phyloP scores from a whole-genome alignment of 2,113 vertebrate genomes.

The Hystrix brachyura region DNA sequence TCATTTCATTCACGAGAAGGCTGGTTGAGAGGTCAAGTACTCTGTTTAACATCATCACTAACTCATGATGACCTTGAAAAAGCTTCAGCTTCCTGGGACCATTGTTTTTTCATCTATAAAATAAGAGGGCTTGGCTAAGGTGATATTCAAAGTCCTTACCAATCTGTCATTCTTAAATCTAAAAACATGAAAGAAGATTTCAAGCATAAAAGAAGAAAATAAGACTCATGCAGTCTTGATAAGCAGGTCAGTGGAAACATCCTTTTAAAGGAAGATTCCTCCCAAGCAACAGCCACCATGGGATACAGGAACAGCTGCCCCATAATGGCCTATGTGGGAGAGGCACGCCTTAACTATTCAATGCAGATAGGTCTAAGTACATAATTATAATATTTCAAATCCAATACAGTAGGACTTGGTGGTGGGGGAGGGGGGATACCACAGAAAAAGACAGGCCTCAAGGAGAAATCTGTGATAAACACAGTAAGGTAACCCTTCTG shows the following conservation, averaged over 20 bases:
- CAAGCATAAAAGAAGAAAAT: conserved; percentile 49
- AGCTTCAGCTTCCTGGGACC: not conserved
- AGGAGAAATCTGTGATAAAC: not conserved
- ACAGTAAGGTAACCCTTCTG: not conserved
- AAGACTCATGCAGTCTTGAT: not conserved
- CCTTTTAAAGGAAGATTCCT: conserved; percentile 54
- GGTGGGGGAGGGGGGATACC: not conserved
- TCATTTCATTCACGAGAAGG: conserved; percentile 46
- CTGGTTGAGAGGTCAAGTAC: not conserved
- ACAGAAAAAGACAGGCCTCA: conserved; percentile 28
- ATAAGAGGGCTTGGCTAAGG: not conserved
- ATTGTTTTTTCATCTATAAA: not conserved
- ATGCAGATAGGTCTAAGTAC: not conserved
- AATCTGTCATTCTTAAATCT: conserved; percentile 18
- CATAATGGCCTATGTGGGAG: conserved; percentile 10
- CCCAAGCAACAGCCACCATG: not conserved
- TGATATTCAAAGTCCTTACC: not conserved
- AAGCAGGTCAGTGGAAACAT: conserved; percentile 31
- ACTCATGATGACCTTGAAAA: not conserved
- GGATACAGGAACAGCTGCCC: conserved; percentile 58
- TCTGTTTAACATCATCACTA: conserved; percentile 24
- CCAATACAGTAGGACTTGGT: not conserved
- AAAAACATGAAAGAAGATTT: conserved; percentile 45
- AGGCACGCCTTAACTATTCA: conserved; percentile 58
- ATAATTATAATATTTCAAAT: conserved; percentile 48